Percentiles rank a stretch among this genome's conserved stretches.
phyloP scores from a whole-genome alignment of 1,140 invertebrate species.

The Nixonia krombeini region DNA sequence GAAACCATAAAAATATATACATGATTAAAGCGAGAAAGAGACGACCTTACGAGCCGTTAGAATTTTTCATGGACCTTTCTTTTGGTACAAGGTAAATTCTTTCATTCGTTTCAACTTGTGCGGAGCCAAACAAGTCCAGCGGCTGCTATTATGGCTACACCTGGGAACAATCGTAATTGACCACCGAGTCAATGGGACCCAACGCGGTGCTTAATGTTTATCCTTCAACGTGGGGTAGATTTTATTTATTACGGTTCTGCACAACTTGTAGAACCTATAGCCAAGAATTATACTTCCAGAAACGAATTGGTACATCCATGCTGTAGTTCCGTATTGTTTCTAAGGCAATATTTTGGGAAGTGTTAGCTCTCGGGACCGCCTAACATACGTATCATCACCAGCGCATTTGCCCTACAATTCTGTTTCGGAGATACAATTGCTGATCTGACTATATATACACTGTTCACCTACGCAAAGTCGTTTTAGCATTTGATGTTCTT shows the following conservation, averaged over 20 bases:
- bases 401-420: too few species aligned
- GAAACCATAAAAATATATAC: background rate
- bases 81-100: background rate
- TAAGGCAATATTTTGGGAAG: too few species aligned
- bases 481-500: too few species aligned
- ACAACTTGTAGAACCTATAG: slow-evolving; percentile 8
- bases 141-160: slow-evolving; percentile 9
- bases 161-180: slow-evolving; percentile 10
- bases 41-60: background rate
- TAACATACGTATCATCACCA: too few species aligned
- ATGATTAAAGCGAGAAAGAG: background rate
- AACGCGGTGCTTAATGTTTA: slow-evolving; percentile 13
- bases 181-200: slow-evolving; percentile 12
- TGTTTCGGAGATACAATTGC: too few species aligned
- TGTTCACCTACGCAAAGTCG: too few species aligned
- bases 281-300: slow-evolving; percentile 12
- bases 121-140: background rate
- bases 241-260: slow-evolving; percentile 23
- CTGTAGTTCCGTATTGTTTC: too few species aligned
- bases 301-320: background rate
- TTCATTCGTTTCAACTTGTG: slow-evolving; percentile 19
- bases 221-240: slow-evolving; percentile 15
- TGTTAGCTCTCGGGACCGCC: too few species aligned
- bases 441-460: too few species aligned
- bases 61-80: slow-evolving; percentile 1